Percentiles rank a stretch among this genome's conserved stretches.
phyloP scores from a whole-genome alignment of 2,113 vertebrate genomes.

The Pampusana beccarii region DNA sequence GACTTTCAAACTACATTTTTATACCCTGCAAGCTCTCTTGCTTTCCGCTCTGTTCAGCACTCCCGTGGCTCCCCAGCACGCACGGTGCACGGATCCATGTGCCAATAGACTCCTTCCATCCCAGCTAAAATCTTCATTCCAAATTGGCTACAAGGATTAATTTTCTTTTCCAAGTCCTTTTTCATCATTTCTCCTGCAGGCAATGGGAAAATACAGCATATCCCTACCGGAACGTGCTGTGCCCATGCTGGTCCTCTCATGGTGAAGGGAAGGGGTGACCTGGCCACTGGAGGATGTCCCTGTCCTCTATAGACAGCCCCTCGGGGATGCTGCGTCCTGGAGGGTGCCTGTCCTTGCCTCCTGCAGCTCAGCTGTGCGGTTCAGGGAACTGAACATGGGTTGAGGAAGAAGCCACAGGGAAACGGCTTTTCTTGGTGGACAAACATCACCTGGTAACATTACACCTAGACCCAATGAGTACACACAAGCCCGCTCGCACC shows the following conservation, averaged over 20 bases:
- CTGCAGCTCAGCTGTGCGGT: background rate
- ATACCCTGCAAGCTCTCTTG: background rate
- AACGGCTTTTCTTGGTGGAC: background rate
- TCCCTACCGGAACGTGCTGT: background rate
- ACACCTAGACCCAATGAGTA: background rate
- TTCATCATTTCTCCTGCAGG: background rate
- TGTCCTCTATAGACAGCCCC: background rate
- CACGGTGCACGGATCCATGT: rapidly evolving
- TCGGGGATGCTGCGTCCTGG: background rate
- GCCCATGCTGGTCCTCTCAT: background rate
- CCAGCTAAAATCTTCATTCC: background rate
- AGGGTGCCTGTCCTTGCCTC: background rate
- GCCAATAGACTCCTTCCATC: background rate
- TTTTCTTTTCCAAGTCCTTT: background rate
- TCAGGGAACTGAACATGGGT: background rate
- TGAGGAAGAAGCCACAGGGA: background rate
- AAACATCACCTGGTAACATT: background rate
- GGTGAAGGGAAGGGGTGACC: background rate
- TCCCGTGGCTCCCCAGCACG: background rate
- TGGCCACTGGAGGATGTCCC: background rate
- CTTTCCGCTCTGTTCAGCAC: background rate
- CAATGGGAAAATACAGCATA: background rate
- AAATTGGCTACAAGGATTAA: background rate
- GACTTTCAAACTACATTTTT: background rate
- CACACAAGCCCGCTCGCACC: rapidly evolving